Base-by-base conservation (phyloP, 2,888 invertebrate species). In the Lasioglossum figueresi region DNA sequence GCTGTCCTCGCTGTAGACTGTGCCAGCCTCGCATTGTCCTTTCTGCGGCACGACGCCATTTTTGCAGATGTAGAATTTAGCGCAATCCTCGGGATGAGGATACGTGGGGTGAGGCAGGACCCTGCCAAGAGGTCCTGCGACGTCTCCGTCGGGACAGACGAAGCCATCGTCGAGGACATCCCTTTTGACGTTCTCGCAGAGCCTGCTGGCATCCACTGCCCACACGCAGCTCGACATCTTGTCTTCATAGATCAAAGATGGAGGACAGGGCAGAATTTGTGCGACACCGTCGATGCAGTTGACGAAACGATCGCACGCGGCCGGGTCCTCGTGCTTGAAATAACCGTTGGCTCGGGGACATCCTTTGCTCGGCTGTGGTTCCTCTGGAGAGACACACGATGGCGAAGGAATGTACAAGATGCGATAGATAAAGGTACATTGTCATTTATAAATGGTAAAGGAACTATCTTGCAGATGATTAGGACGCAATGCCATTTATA, bases 11-110 rank as follows among this genome's bases (percentile, higher is more conserved):
- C 98, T 98, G 95, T 98, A 98, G 72, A 98, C 98, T 79, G 96
- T 96, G 66, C 97, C 97, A 0, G 96, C 95, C 0, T 97, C 96
- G 93, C 98, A 98, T 91, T 97, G 96, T 10, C 97, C 97, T 92
- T 97, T 97, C 93, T 97, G 97, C 0, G 98, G 98, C 91, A 96
- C 96, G 4, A 97, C 96, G 0, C 97, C 97, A 91, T 97, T 97
- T 87, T 97, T 96, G 95, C 98, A 98, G 92, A 98, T 97, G 95
- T 97, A 98, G 95, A 98, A 98, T 93, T 97, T 97, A 93, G 97
- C 97, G 94, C 98, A 98, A 94, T 98, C 97, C 40, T 97, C 97
- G 0, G 97, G 97, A 95, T 98, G 97, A 2, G 97, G 96, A 95
- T 96, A 98, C 0, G 97, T 97, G 1, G 97, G 97, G 95, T 98